Evolutionary conservation across 1,140 invertebrate genomes (phyloP), one percentile per base, ranked within the genome.

Genomic region (Dinothrombium tinctorium): DNA sequence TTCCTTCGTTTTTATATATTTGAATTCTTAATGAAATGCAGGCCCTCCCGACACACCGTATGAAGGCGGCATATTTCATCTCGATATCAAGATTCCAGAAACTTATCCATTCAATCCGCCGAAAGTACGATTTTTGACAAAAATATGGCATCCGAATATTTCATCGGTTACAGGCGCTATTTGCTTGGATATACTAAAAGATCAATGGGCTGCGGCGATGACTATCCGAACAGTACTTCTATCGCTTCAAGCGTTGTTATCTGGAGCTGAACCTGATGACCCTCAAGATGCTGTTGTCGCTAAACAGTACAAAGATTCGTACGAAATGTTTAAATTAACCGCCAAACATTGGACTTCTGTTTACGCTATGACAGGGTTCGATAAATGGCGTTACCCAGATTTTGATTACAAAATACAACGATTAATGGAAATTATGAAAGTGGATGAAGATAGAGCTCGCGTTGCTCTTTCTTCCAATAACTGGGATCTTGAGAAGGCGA

Each of bases 111-210:
- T 98, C 60, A 92, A 92, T 69, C 92, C 92, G 49, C 92, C 92
- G 41, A 92, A 90, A 71, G 42, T 50, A 57, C 38, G 47, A 49
- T 98, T 98, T 67, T 69, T 86, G 47, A 98, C 92, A 43, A 87
- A 82, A 66, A 92, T 99, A 57, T 98, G 92, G 94, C 92, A 99
- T 66, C 94, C 92, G 36, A 99, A 99, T 65, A 92, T 99, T 51
- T 95, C 86, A 40, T 95, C 87, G 17, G 89, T 92, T 4, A 99
- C 45, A n/a, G 41, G 94, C 41, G 87, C 86, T 28, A 96, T 99
- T 55, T 99, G 94, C 63, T 66, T 99, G 57, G 94, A 99, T 61
- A 98, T 99, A 54, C 65, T 99, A 14, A 98, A 98, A 69, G 90
- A 98, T 59, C 89, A 98, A 60, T 98, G 92, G 92, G 92, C 94